Conservation (phyloP, 2,113 vertebrate species). For the Alectura lathami region DNA sequence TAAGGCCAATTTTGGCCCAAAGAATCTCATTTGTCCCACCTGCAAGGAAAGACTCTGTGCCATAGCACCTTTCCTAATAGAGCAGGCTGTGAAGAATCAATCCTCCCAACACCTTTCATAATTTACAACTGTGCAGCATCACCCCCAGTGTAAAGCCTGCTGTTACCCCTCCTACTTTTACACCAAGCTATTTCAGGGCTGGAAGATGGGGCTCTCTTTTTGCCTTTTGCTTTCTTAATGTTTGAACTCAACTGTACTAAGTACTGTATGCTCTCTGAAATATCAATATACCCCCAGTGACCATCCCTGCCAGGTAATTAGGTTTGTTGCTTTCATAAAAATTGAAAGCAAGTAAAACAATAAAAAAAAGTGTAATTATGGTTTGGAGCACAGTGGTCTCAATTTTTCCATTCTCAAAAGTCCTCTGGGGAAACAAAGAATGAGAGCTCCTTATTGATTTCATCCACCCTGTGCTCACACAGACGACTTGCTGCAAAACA, state of each 20-base stretch:
- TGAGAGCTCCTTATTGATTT: constrained; percentile 61
- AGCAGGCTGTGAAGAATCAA: not conserved
- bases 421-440: constrained; percentile 58
- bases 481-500: constrained; percentile 42
- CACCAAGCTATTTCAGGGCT: not conserved
- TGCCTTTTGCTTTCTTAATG: not conserved
- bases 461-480: constrained; percentile 5
- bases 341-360: constrained; percentile 34
- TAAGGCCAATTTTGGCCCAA: not conserved
- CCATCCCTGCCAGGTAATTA: constrained; percentile 43
- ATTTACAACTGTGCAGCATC: not conserved
- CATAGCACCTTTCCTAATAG: not conserved
- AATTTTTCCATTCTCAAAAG: constrained; percentile 43
- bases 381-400: constrained; percentile 40
- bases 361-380: constrained; percentile 46
- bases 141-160: not conserved
- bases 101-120: not conserved
- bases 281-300: constrained; percentile 29
- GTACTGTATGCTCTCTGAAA: not conserved
- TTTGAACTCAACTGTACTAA: not conserved
- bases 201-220: not conserved
- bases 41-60: not conserved
- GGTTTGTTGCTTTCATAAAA: constrained; percentile 38
- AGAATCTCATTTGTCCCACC: not conserved
- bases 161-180: not conserved